phyloP scores from a whole-genome alignment of 92 coral and sea anemone genomes.

The Epizoanthus rinbou region DNA sequence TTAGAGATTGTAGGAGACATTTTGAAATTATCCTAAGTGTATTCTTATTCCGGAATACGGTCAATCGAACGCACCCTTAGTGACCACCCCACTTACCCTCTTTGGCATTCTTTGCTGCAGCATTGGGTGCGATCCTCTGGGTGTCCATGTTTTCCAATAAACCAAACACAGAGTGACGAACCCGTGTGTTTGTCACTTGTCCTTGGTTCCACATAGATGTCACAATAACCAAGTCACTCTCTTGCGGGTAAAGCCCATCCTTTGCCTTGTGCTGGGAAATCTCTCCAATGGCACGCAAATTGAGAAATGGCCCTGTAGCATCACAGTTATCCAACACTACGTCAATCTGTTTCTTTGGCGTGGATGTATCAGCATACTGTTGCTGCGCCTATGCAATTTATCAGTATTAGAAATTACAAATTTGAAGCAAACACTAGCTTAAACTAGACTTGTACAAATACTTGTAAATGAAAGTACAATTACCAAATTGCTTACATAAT shows the following conservation, averaged over 20 bases:
- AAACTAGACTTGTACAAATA: too few relatives aligned
- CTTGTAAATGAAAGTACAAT: too few relatives aligned
- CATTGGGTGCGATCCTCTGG: not conserved
- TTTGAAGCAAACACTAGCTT: not conserved
- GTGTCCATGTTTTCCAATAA: conserved; percentile 27
- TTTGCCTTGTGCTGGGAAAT: conserved; percentile 29
- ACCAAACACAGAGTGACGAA: conserved; percentile 25
- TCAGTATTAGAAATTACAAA: too few relatives aligned
- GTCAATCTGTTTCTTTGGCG: not conserved
- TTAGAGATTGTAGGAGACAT: too few relatives aligned
- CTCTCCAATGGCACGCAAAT: conserved; percentile 42
- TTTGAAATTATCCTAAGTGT: too few relatives aligned
- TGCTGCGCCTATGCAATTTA: not conserved
- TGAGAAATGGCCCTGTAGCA: conserved; percentile 17
- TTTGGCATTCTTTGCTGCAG: not conserved
- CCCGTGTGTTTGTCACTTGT: not conserved
- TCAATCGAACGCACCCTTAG: too few relatives aligned
- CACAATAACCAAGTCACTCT: conserved; percentile 55
- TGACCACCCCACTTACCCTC: not conserved
- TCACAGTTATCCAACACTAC: conserved; percentile 24
- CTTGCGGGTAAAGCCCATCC: conserved; percentile 41
- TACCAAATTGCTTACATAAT: too few relatives aligned
- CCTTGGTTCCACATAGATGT: conserved; percentile 16
- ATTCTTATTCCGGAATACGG: too few relatives aligned
- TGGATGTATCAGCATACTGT: not conserved